A percentile compares a stretch with the other conserved stretches of the same genome.
These are phyloP conservation scores for Chitala chitala DNA, from an alignment of 2,113 vertebrate species.

Conservation along the genomic window DNA sequence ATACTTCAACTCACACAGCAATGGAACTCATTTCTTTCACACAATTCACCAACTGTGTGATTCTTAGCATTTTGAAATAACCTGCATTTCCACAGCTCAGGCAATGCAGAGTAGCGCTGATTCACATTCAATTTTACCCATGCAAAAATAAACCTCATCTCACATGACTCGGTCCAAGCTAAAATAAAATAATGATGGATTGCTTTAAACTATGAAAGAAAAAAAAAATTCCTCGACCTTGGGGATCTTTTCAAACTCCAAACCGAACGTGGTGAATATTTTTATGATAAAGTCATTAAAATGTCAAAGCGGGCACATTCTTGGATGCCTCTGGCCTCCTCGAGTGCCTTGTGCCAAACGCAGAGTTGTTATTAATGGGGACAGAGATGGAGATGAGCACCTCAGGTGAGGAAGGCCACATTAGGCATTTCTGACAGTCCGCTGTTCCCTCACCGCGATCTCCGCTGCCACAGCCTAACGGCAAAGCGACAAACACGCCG, in stretches of 20 bases:
- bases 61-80: constrained; percentile 19
- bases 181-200: constrained; percentile 39
- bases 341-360: not conserved
- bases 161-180: constrained; percentile 31
- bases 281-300: constrained; percentile 44
- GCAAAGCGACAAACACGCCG: no score
- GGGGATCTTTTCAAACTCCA: constrained; percentile 36
- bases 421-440: constrained; percentile 19
- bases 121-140: constrained; percentile 27
- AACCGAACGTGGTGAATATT: constrained; percentile 41
- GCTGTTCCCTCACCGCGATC: constrained; percentile 6
- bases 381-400: constrained; percentile 31
- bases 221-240: constrained; percentile 44
- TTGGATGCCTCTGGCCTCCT: constrained; percentile 27
- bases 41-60: constrained; percentile 36
- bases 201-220: constrained; percentile 32
- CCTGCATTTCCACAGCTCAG: constrained; percentile 18
- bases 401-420: constrained; percentile 26
- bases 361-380: constrained; percentile 25
- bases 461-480: no score
- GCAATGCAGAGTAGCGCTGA: not conserved
- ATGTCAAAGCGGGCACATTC: constrained; percentile 37
- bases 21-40: constrained; percentile 34
- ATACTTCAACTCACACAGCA: constrained; percentile 29
- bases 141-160: constrained; percentile 38